Percentiles rank a stretch among this genome's conserved stretches.
Evolutionary conservation across 2,113 vertebrate species (phyloP).

Genomic region (Lampris megalopsis): DNA sequence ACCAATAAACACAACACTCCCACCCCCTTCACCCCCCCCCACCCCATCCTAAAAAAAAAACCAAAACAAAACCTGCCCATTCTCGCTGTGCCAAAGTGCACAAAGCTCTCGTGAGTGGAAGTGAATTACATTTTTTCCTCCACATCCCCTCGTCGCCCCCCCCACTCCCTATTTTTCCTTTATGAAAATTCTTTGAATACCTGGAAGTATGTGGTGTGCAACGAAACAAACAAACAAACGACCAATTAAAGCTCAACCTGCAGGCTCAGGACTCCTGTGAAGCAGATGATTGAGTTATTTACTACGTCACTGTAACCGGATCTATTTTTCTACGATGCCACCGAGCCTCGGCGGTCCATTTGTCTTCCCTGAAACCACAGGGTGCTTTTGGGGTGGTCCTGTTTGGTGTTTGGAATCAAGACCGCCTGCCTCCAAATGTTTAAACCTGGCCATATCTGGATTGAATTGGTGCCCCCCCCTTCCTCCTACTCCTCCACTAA

Average conservation of each 20-base stretch:
- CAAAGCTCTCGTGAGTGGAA: conserved; percentile 34
- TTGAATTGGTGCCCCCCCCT: conserved; percentile 62
- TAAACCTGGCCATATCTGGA: conserved; percentile 75
- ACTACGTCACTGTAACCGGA: conserved; percentile 57
- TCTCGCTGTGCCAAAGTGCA: conserved; percentile 59
- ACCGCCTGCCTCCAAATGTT: conserved; percentile 72
- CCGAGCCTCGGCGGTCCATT: conserved; percentile 61
- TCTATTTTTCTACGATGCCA: conserved; percentile 72
- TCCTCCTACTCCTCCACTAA: conserved; percentile 40
- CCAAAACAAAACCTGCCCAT: conserved; percentile 33
- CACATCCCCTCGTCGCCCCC: neutral
- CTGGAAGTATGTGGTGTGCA: conserved; percentile 42
- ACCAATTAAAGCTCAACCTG: conserved; percentile 33
- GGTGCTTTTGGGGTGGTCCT: conserved; percentile 75
- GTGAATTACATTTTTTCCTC: conserved; percentile 19
- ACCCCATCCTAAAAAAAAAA: neutral
- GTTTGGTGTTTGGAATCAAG: conserved; percentile 62
- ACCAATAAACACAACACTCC: conserved; percentile 80
- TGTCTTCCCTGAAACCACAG: conserved; percentile 71
- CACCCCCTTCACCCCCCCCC: conserved; percentile 46
- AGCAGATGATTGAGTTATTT: conserved; percentile 52
- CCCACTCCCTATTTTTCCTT: neutral
- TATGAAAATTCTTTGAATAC: conserved; percentile 69
- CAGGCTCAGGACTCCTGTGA: conserved; percentile 34
- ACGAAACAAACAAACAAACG: conserved; percentile 16